phyloP scores from a whole-genome alignment of 2,888 invertebrate species.

The Carcina quercana region DNA sequence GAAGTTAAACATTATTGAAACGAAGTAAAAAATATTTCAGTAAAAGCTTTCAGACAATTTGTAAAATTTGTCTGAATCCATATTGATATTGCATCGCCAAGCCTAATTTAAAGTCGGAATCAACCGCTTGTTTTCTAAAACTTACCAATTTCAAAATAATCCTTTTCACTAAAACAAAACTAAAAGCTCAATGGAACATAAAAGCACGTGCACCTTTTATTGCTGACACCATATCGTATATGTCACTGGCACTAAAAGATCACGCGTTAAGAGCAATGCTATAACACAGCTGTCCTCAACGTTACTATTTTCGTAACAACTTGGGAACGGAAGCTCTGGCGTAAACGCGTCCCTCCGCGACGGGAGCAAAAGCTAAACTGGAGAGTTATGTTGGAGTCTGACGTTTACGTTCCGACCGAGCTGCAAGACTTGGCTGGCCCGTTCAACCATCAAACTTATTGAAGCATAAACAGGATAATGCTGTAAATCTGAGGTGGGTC shows the following conservation, averaged over 20 bases:
- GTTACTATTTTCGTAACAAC: constrained; percentile 53
- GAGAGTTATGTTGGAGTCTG: constrained; percentile 8
- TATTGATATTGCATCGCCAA: background rate
- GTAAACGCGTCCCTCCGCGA: constrained; percentile 30
- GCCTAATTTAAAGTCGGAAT: background rate
- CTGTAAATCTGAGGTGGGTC: constrained; percentile 41
- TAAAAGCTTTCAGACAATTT: background rate
- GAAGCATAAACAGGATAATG: constrained; percentile 48
- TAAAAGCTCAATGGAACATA: constrained; percentile 1
- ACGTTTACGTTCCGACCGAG: constrained; percentile 25
- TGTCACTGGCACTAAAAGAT: constrained; percentile 23
- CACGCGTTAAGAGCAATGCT: constrained; percentile 16
- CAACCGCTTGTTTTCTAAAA: background rate
- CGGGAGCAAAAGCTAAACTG: constrained; percentile 39
- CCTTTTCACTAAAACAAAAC: background rate
- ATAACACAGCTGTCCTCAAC: constrained; percentile 23
- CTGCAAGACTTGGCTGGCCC: constrained; percentile 35
- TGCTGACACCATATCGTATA: constrained; percentile 7
- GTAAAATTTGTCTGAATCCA: background rate
- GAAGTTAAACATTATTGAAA: background rate
- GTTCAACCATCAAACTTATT: constrained; percentile 44
- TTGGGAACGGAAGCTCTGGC: constrained; percentile 20
- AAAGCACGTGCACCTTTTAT: constrained; percentile 9
- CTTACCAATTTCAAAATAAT: constrained; percentile 2
- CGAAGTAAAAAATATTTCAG: background rate